Evolutionary conservation across 2,888 invertebrate genomes (phyloP), one percentile per base, ranked within the genome.

Genomic region (Synergus japonicus): DNA sequence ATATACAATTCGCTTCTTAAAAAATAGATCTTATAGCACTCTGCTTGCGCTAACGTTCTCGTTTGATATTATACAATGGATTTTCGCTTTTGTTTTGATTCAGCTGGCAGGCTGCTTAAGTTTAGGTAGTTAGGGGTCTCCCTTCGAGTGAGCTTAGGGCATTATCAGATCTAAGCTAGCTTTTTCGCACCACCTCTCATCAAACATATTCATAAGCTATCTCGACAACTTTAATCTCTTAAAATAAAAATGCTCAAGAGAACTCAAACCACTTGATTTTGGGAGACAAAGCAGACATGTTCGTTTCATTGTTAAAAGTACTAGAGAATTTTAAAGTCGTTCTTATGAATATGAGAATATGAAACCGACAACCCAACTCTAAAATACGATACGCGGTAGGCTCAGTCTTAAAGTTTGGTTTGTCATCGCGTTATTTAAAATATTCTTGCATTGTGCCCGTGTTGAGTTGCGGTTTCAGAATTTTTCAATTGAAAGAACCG

Each of bases 1-100:
- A 92, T 92, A 92, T 90, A 91, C 91, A 90, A 90, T 90, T 91
- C 90, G 91, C 88, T 86, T 90, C 91, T 91, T 91, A 92, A 92
- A 91, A 92, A 92, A 92, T 92, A 92, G 91, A 91, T 91, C 91
- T 92, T 91, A 41, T 58, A 89, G 87, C 90, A 89, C 88, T 88
- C 87, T 88, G 86, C 86, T 86, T 84, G 88, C 86, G 85, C 88
- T 89, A 89, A 79, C 81, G 87, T 87, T 87, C 88, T 87, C 81
- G 76, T 81, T 88, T 87, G 87, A 88, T 88, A 89, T 88, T 88
- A 86, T 86, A 87, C 88, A 79, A 81, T 81, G 79, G 76, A 80
- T 83, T 54, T 67, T 76, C 77, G 46, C 18, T 73, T 37, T 22
- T 46, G 41, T 87, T 89, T 89, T 88, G 86, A 89, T 90, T 90